Percentiles rank a stretch among this genome's conserved stretches.
Conservation (phyloP, 1,140 invertebrate species). For the Formica exsecta region DNA sequence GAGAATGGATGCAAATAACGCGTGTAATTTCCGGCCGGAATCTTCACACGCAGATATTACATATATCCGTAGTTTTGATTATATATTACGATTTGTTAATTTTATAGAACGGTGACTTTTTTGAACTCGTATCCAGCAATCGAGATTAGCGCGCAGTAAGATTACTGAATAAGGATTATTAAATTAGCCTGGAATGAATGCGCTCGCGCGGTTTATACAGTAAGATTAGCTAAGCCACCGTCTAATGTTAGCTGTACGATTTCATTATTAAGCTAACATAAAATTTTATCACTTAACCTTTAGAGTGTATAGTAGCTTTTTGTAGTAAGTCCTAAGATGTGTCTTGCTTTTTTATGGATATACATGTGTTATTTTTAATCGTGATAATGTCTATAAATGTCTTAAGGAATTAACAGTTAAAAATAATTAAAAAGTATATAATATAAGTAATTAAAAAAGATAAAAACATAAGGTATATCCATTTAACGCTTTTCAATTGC, state of each 20-base stretch:
- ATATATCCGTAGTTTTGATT: conserved; percentile 61
- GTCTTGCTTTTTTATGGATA: conserved; percentile 41
- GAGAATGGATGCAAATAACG: conserved; percentile 16
- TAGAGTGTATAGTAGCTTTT: conserved; percentile 58
- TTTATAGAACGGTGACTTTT: conserved; percentile 65
- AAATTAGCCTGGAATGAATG: conserved; percentile 68
- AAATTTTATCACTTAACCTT: conserved; percentile 72
- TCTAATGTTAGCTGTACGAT: conserved; percentile 68
- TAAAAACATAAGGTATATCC: not conserved
- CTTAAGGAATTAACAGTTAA: conserved; percentile 51
- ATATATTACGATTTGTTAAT: conserved; percentile 65
- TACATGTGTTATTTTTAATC: conserved; percentile 54
- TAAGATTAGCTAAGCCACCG: conserved; percentile 77
- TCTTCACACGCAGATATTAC: conserved; percentile 9
- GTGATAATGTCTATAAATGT: conserved; percentile 45
- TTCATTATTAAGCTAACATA: conserved; percentile 73
- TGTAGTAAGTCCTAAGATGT: conserved; percentile 62
- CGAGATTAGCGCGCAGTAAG: conserved; percentile 60
- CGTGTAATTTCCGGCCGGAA: conserved; percentile 18
- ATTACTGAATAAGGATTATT: conserved; percentile 70
- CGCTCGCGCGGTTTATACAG: conserved; percentile 68
- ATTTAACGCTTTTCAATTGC: conserved; percentile 52
- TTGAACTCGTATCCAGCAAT: conserved; percentile 52
- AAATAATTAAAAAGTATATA: conserved; percentile 14
- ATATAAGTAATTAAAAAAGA: conserved; percentile 31